Percentiles rank a stretch among this genome's conserved stretches.
phyloP scores from a whole-genome alignment of 2,113 vertebrate genomes.

The Salvator merianae region DNA sequence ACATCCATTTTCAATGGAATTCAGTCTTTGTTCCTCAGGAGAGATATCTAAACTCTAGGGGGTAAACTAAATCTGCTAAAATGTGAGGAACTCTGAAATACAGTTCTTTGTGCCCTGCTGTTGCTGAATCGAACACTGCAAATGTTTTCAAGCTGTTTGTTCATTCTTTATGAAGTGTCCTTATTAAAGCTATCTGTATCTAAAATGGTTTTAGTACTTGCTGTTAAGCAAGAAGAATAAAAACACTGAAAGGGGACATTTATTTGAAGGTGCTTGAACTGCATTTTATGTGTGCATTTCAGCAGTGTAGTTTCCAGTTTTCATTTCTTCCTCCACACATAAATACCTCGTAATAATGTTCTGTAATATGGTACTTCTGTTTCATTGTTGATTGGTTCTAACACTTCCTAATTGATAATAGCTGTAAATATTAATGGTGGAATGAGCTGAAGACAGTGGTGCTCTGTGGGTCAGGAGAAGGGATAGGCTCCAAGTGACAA shows the following conservation, averaged over 20 bases:
- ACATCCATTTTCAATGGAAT: conserved; percentile 1
- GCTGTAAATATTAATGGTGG: background rate
- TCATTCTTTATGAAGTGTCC: background rate
- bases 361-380: background rate
- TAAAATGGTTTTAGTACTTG: conserved; percentile 17
- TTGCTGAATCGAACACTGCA: background rate
- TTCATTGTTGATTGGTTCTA: background rate
- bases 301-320: conserved; percentile 11
- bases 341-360: background rate
- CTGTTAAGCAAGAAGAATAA: conserved; percentile 28
- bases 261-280: background rate
- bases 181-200: background rate
- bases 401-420: background rate
- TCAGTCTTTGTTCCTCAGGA: conserved; percentile 1
- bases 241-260: background rate
- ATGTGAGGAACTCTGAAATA: background rate
- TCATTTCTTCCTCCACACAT: background rate
- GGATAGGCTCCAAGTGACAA: no score
- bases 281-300: background rate
- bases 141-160: conserved; percentile 24
- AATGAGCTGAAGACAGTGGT: background rate
- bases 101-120: background rate
- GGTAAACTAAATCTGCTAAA: background rate
- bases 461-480: no score
- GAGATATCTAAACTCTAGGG: background rate